These are phyloP conservation scores for Dorcus hopei DNA, from an alignment of 2,888 invertebrate species.

Conservation along the genomic window DNA sequence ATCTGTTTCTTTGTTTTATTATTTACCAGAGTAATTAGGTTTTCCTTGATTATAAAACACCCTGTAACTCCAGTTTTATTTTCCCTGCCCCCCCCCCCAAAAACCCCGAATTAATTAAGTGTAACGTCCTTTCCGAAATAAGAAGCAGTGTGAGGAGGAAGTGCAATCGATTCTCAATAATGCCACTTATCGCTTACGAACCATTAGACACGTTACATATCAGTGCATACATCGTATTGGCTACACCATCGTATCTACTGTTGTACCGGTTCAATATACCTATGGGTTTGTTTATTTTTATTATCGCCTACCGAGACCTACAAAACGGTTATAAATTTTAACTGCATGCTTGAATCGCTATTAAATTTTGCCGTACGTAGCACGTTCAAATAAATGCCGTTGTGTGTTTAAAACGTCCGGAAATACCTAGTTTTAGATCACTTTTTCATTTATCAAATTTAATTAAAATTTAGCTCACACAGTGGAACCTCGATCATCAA, in stretches of 20 bases:
- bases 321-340: slow-evolving; percentile 16
- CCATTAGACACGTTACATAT: slow-evolving; percentile 42
- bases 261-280: slow-evolving; percentile 26
- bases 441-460: no score
- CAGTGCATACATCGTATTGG: slow-evolving; percentile 38
- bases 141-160: no score
- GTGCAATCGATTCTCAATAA: slow-evolving; percentile 40
- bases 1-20: no score
- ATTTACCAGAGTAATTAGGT: not conserved
- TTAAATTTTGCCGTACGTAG: no score
- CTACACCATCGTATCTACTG: slow-evolving; percentile 33
- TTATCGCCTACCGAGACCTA: slow-evolving; percentile 29
- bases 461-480: no score
- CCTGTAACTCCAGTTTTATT: not conserved
- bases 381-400: no score
- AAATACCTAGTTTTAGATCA: no score
- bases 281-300: slow-evolving; percentile 30
- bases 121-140: no score
- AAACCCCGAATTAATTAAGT: not conserved
- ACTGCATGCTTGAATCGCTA: not conserved
- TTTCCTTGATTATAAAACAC: not conserved
- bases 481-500: no score
- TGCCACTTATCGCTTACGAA: slow-evolving; percentile 40
- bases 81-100: not conserved
- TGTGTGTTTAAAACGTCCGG: no score